These are phyloP conservation scores for Amyelois transitella DNA, from an alignment of 1,140 invertebrate species.

Conservation along the genomic window DNA sequence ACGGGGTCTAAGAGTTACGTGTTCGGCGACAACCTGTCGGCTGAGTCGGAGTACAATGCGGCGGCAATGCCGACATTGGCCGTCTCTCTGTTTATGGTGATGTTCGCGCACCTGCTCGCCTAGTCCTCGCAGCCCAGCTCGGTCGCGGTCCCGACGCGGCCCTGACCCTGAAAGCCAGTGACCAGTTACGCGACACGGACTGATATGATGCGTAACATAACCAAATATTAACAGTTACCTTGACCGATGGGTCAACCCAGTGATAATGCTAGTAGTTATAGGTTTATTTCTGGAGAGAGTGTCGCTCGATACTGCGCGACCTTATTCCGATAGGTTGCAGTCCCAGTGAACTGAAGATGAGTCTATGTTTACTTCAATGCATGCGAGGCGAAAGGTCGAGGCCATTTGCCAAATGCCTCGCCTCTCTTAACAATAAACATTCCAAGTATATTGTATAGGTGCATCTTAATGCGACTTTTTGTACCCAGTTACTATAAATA, in stretches of 20 bases:
- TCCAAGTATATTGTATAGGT: slow-evolving; percentile 33
- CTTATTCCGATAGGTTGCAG: slow-evolving; percentile 27
- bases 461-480: slow-evolving; percentile 16
- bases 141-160: slow-evolving; percentile 13
- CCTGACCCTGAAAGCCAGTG: slow-evolving; percentile 30
- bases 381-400: slow-evolving; percentile 45
- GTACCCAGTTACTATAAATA: background rate
- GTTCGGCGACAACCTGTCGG: slow-evolving; percentile 60
- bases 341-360: slow-evolving; percentile 38
- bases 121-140: slow-evolving; percentile 28
- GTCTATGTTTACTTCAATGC: slow-evolving; percentile 24
- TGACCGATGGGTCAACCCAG: slow-evolving; percentile 55
- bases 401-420: slow-evolving; percentile 52
- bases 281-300: slow-evolving; percentile 35
- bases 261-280: slow-evolving; percentile 63
- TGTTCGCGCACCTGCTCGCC: slow-evolving; percentile 47
- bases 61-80: slow-evolving; percentile 32
- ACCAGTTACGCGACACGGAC: slow-evolving; percentile 32
- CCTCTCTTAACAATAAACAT: slow-evolving; percentile 50
- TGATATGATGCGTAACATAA: slow-evolving; percentile 50
- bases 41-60: slow-evolving; percentile 21
- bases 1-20: slow-evolving; percentile 79
- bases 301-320: slow-evolving; percentile 23
- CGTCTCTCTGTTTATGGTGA: slow-evolving; percentile 40
- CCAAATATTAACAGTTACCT: slow-evolving; percentile 71